These are phyloP conservation scores for Sinosuthora webbiana DNA, from an alignment of 2,113 vertebrate species.

Conservation along the genomic window DNA sequence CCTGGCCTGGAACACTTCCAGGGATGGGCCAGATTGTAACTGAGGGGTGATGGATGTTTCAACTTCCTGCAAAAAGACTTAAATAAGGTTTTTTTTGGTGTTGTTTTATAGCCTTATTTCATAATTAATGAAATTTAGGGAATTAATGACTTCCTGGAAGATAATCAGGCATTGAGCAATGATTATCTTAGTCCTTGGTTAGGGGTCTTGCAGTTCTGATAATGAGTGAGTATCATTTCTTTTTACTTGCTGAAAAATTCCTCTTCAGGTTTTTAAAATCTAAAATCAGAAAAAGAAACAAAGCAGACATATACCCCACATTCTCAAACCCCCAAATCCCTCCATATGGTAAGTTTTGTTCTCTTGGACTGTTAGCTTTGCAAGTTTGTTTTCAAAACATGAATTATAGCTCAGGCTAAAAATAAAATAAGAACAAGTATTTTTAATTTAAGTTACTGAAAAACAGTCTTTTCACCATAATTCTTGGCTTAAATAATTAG, in stretches of 20 bases:
- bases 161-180: neutral
- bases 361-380: neutral
- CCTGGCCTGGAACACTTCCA: neutral
- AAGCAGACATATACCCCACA: neutral
- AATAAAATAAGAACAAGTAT: neutral
- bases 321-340: neutral
- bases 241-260: neutral
- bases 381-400: neutral
- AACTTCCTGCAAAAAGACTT: neutral
- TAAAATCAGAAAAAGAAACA: neutral
- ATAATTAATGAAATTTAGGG: no score
- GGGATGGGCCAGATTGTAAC: neutral
- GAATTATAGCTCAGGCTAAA: neutral
- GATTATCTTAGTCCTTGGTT: neutral
- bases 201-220: neutral
- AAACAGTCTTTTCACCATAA: neutral
- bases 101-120: neutral
- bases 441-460: neutral
- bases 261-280: neutral
- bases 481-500: neutral
- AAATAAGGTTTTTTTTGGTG: neutral
- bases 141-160: neutral
- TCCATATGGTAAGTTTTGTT: neutral
- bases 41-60: neutral
- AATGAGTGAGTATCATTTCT: neutral